Evolutionary conservation across 2,113 vertebrate genomes (phyloP), one percentile per base, ranked within the genome.

Genomic region (Myrmecophaga tridactyla): DNA sequence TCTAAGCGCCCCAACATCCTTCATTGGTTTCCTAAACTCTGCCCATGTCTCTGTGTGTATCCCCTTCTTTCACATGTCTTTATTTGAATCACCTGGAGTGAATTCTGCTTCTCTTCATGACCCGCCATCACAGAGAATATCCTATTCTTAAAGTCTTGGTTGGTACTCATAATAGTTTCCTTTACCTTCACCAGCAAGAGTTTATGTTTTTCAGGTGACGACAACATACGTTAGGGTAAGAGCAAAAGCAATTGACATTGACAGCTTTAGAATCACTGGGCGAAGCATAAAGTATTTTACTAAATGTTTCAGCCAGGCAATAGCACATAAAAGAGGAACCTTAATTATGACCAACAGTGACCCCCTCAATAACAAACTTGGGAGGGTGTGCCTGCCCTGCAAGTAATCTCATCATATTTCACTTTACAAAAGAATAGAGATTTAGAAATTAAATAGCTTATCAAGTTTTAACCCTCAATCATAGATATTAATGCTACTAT

Each of bases 371-470:
- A 34, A 89, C 60, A 48, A 90, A 15, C 31, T 56, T 43, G 58
- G 18, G 18, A 89, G 34, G 56, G 21, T 2, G 2, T 46, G 34
- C 14, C 92, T 65, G 34, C 73, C 78, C 48, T 72, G 39, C 27
- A 65, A 48, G 41, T 39, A 69, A 91, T 72, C 53, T 75, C 62
- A 89, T 85, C 77, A 18, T 43, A 75, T 69, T 94, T 96, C 65
- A 76, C 75, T 88, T 80, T 17, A 65, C 48, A 46, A 63, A 73
- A 80, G 91, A 96, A 92, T 23, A 92, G 69, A 96, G 48, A 65
- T 69, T 94, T 95, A 94, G 92, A 89, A 89, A 94, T 93, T 85
- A 92, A 92, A 92, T 53, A 88, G 43, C 65, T 80, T 77, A 85
- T 90, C 83, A 83, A 80, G 78, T 89, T 97, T 94, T 94, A 94